Percentiles rank a stretch among this genome's conserved stretches.
Conservation (phyloP, 2,888 invertebrate genomes). For the Hirtodrosophila histrioides region DNA sequence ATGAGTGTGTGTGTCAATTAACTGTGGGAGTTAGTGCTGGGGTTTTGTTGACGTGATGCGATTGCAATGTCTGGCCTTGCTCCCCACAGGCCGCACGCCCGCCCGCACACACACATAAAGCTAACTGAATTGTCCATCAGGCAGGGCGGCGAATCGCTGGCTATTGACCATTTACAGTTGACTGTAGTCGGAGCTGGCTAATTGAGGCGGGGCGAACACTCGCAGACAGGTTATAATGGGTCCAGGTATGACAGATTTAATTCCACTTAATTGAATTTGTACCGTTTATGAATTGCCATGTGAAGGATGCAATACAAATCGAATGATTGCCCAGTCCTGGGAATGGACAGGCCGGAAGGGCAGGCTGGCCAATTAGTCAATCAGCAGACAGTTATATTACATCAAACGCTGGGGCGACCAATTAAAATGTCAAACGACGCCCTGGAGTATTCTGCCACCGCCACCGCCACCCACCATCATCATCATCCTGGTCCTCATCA, state of each 20-base stretch:
- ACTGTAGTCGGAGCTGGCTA: slow-evolving; percentile 22
- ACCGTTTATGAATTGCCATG: slow-evolving; percentile 54
- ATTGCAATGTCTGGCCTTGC: slow-evolving; percentile 27
- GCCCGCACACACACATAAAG: not conserved
- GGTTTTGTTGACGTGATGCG: slow-evolving; percentile 45
- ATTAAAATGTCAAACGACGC: slow-evolving; percentile 51
- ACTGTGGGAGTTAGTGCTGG: slow-evolving; percentile 47
- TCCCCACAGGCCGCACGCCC: not conserved
- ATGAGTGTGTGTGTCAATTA: slow-evolving; percentile 56
- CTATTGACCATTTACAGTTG: slow-evolving; percentile 29
- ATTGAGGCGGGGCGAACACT: slow-evolving; percentile 31
- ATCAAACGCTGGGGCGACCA: slow-evolving; percentile 30
- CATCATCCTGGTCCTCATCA: slow-evolving; percentile 22
- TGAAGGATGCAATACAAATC: slow-evolving; percentile 53
- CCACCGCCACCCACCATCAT: slow-evolving; percentile 23
- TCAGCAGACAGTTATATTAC: slow-evolving; percentile 58
- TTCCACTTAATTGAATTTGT: slow-evolving; percentile 68
- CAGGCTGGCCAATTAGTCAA: slow-evolving; percentile 65
- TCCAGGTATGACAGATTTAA: slow-evolving; percentile 60
- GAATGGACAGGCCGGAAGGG: not conserved
- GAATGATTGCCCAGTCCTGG: slow-evolving; percentile 13
- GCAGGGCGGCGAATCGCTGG: slow-evolving; percentile 20
- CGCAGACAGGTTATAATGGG: slow-evolving; percentile 23
- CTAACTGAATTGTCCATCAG: slow-evolving; percentile 16
- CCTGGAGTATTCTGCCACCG: slow-evolving; percentile 23